Evolutionary conservation across 2,113 vertebrate species (phyloP), one percentile per base, ranked within the genome.

Genomic region (Eudyptes chrysolophus): DNA sequence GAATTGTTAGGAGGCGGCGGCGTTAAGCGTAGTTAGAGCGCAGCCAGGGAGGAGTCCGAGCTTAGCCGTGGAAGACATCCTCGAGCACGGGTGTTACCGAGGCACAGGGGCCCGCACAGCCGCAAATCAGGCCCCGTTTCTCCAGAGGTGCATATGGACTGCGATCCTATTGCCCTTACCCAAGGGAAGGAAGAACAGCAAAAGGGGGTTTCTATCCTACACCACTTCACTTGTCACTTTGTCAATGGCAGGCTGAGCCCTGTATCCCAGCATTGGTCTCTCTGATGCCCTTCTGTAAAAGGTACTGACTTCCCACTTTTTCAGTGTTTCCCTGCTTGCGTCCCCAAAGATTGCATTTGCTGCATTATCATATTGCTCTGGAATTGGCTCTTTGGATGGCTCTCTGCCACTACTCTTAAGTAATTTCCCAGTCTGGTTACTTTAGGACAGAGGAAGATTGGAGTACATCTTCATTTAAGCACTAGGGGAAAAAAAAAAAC

Each of bases 81-180:
- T 18, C 7, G 13, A 7, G 49, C 34, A 8, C 1, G 5, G 30
- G 13, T 20, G 16, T 14, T 44, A 3, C 11, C 1, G 11, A 7
- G n/a, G 29, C 44, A 1, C 51, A 1, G 32, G 7, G 51, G 8
- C 22, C 24, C 32, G 10, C 40, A 2, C 54, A 7, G 27, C 16
- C 26, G n/a, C 68, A 3, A 0, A 5, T 8, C 5, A 19, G 13
- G 16, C 27, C 46, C 13, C 20, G n/a, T 40, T 18, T 34, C 40
- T 30, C 27, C 68, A 11, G 42, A 6, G 21, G 2, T 0, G 4
- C 13, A 0, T 1, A 1, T 0, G 17, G 30, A 2, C 26, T 36
- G 49, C 18, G 1, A 2, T 9, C 14, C 3, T 16, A 2, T 2
- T 21, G 54, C 26, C 26, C 11, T 29, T 29, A 5, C 18, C 16